Base-by-base conservation (phyloP, 2,797 vertebrate genomes). In the Enteromius afrohamiltoni region DNA sequence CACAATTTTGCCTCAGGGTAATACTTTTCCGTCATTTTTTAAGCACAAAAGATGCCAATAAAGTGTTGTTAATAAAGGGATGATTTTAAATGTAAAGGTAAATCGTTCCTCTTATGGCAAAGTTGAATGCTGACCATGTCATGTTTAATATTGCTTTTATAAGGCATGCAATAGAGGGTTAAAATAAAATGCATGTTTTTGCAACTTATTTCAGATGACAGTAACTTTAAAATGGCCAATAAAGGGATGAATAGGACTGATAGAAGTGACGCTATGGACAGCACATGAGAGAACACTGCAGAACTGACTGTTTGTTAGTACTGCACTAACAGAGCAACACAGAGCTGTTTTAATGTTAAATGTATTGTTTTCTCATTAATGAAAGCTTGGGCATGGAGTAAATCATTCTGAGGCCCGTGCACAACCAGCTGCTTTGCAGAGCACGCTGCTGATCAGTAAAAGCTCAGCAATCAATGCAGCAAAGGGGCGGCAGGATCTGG, bases 391-490 rank as follows among this genome's bases (percentile, higher is more conserved):
- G 87, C 88, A 80, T 90, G 86, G 85, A 87, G 91, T 86, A 79
- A 82, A 40, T 89, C 87, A 89, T 90, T 90, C 85, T 85, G 87
- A 89, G 88, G 87, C 83, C 89, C 90, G 91, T 87, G 92, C 91
- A 91, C 92, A 90, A 90, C 87, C 91, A 87, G 89, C 89, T 87
- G 92, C 91, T 89, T 82, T 90, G 90, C 92, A 91, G 89, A 90
- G 88, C 90, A 90, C 89, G 79, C 85, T 87, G 86, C 86, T 29
- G 90, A 89, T 92, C 92, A 93, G 93, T 88, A 93, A 92, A 94
- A 95, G 94, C 93, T 92, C 90, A 91, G 92, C 91, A 86, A 91
- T 86, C 90, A 92, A 93, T 94, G 93, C 93, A 93, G 90, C 91
- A 85, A 85, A 91, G 87, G 88, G 62, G 65, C 73, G 65, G 69